Base-by-base conservation (phyloP, 2,888 invertebrate genomes). In the Heliconius aoede region DNA sequence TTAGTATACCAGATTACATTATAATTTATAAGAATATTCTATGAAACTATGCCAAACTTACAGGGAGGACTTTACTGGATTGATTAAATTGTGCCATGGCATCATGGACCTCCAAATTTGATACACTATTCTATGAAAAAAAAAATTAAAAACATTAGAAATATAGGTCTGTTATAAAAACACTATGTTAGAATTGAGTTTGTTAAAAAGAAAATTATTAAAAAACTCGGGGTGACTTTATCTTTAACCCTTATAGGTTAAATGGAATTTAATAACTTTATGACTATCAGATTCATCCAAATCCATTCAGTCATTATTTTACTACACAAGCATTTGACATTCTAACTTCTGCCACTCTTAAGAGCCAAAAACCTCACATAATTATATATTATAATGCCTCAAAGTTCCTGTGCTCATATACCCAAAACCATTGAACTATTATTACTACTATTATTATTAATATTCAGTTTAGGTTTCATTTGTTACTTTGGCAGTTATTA, bases 71-170 rank as follows among this genome's bases (percentile, higher is more conserved):
- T 55, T 55, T 15, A 15, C 51, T n/a, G 5, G 69, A 3, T 32
- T 55, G 69, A 51, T n/a, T 30, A 24, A 55, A 24, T 51, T 69
- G 30, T 15, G 69, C 51, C 8, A 69, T 15, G 13, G 28, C 55
- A n/a, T 69, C 69, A 2, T 32, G 69, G 30, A 55, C 30, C n/a
- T 69, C 69, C 8, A 8, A 30, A 13, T 55, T 30, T 69, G 69
- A 51, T 30, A 55, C n/a, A 30, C 69, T 69, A 18, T 69, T 55
- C 55, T 30, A 51, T 30, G 55, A 55, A n/a, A 15, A 1, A 68
- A 58, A 60, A 26, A 15, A 58, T n/a, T 58, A 8, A n/a, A 55
- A n/a, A n/a, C n/a, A n/a, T 55, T 58, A 13, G 58, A 26, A 60
- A 26, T 26, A 5, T 15, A 24, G 13, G 1, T 3, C 1, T 26